Evolutionary conservation across 2,888 invertebrate genomes (phyloP).

Genomic region (Nomada hirtipes): DNA sequence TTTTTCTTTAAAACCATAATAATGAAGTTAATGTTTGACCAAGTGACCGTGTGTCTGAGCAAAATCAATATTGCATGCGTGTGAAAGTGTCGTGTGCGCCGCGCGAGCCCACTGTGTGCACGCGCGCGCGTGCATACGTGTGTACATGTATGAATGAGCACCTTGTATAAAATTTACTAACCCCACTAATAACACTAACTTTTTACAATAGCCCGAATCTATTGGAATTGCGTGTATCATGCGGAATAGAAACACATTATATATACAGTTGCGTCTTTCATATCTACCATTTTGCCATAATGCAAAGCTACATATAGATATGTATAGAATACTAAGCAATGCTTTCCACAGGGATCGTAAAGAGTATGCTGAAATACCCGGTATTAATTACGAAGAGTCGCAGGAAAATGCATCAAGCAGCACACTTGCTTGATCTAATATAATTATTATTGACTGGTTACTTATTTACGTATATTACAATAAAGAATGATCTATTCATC

Average conservation of each 20-base stretch:
- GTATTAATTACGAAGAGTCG: slow-evolving; percentile 73
- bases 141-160: background rate
- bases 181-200: slow-evolving; percentile 49
- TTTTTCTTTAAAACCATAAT: too few relatives aligned
- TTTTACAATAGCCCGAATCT: background rate
- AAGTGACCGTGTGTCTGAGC: background rate
- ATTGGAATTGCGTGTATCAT: background rate
- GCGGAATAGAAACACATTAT: slow-evolving; percentile 5
- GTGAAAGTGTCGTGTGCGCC: background rate
- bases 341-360: slow-evolving; percentile 80
- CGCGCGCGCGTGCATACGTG: background rate
- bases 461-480: slow-evolving; percentile 38
- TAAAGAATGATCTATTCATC: slow-evolving; percentile 37
- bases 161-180: slow-evolving; percentile 39
- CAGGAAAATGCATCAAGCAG: slow-evolving; percentile 69
- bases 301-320: slow-evolving; percentile 12
- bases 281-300: background rate
- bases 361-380: slow-evolving; percentile 78
- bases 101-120: background rate
- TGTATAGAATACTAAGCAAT: slow-evolving; percentile 57
- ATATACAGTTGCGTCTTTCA: background rate
- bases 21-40: background rate
- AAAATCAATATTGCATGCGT: slow-evolving; percentile 28
- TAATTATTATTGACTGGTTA: slow-evolving; percentile 11
- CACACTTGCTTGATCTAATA: slow-evolving; percentile 46